phyloP scores from a whole-genome alignment of 2,888 invertebrate genomes.

The Eumacrocentrus americanus region DNA sequence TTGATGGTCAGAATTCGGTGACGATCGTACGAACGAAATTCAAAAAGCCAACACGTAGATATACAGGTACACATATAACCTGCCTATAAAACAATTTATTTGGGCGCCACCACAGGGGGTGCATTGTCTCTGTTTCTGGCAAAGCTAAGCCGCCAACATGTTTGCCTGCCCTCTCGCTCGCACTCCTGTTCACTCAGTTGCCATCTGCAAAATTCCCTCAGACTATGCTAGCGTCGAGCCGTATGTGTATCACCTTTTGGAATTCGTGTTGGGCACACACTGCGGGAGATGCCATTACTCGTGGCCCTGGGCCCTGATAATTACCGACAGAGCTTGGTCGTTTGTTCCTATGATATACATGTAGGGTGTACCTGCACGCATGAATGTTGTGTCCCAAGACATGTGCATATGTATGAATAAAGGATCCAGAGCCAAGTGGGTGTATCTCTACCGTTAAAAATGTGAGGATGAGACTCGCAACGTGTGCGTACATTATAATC shows the following conservation, averaged over 20 bases:
- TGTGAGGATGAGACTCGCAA: background rate
- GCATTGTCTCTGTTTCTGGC: slow-evolving; percentile 50
- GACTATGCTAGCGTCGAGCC: slow-evolving; percentile 40
- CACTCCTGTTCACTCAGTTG: slow-evolving; percentile 5
- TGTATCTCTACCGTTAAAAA: slow-evolving; percentile 9
- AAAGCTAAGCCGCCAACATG: slow-evolving; percentile 42
- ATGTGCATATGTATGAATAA: background rate
- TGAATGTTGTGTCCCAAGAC: background rate
- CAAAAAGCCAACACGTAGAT: background rate
- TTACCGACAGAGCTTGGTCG: slow-evolving; percentile 48
- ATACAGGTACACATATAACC: slow-evolving; percentile 25
- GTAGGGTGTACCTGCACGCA: background rate
- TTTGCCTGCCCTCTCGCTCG: too few species aligned
- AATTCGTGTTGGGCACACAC: slow-evolving; percentile 53
- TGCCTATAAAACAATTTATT: slow-evolving; percentile 52
- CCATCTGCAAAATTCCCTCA: slow-evolving; percentile 2
- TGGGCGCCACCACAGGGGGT: slow-evolving; percentile 47
- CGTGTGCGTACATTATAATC: slow-evolving; percentile 11
- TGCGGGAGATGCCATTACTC: slow-evolving; percentile 47
- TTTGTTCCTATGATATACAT: slow-evolving; percentile 42
- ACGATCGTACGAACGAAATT: slow-evolving; percentile 18
- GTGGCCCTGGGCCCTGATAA: slow-evolving; percentile 49
- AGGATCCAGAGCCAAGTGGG: slow-evolving; percentile 6
- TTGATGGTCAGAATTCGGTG: slow-evolving; percentile 23
- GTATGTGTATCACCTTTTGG: slow-evolving; percentile 53